Evolutionary conservation across 2,888 invertebrate genomes (phyloP), one percentile per base, ranked within the genome.

Genomic region (Smittia sp.): DNA sequence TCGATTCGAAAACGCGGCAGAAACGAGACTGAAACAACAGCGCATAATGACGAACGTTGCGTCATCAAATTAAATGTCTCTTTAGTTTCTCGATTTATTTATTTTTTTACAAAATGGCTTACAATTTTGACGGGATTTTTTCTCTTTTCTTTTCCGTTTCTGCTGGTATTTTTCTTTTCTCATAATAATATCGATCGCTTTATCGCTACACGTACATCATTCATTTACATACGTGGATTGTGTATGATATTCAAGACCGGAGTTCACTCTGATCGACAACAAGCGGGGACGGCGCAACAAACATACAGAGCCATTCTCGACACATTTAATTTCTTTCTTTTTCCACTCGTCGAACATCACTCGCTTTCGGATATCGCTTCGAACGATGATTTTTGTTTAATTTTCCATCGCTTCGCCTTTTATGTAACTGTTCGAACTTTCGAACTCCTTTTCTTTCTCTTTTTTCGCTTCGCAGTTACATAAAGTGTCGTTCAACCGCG

Each of bases 201-300:
- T 69, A 69, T 69, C 69, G 69, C 69, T 69, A 69, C 69, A 69
- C 69, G 69, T 69, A 69, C 69, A 69, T 69, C 69, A 69, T 69
- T 69, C 69, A 69, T 69, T 69, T 69, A 69, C 69, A 69, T 69
- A 69, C 41, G 41, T 58, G 1, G 22, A 69, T 69, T 69, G 54
- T 69, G 52, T 69, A 69, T 15, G 2, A 46, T 6, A 46, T 46
- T n/a, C n/a, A 46, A 69, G 69, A 69, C 54, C 15, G 46, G 15
- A 46, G 46, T 46, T 46, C 46, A 46, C 46, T 46, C 46, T 46
- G 11, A 46, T 46, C n/a, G 15, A n/a, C 15, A 46, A 46, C 46
- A 3, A 3, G n/a, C 15, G 46, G 46, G 46, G 46, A 46, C 46
- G 46, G 32, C 46, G 15, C 46, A 46, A 15, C 46, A 46, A 15